Base-by-base conservation (phyloP, 2,797 vertebrate species). In the Aeoliscus strigatus region DNA sequence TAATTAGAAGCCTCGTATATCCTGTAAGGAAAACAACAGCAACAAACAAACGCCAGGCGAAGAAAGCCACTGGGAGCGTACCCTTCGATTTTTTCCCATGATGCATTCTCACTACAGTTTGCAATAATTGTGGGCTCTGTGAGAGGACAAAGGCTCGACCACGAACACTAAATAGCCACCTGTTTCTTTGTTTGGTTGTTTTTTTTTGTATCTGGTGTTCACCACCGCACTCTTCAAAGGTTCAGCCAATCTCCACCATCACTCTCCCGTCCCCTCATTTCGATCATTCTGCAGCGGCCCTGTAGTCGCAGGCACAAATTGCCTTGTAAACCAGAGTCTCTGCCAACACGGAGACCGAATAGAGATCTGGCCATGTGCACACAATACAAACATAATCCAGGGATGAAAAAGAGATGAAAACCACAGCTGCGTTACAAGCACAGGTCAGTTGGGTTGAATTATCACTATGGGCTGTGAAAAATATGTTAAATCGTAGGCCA, bases 1-100 rank as follows among this genome's bases (percentile, higher is more conserved):
- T 86, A 82, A 85, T 85, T 81, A 82, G 72, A 63, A 62, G 72
- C 53, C 40, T 72, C 43, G 14, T 49, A 59, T 77, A 81, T 75
- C 65, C 63, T 75, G 55, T 54, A 44, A 48, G 43, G 45, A 77
- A 81, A 73, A 71, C 44, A 73, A 51, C 35, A 59, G 43, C 23
- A 51, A 45, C 13, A 76, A 72, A 79, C 57, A 80, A 68, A 64
- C 50, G 63, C 48, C 23, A 23, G 16, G 38, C 40, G 27, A 39
- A 36, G 51, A 61, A 60, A 75, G 46, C 63, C 68, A 72, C 44
- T 29, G 62, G 57, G 70, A 79, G 40, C 6, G 2, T 16, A 66
- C 26, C 60, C 54, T 67, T 55, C 39, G 52, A 69, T 71, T 75
- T n/a, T n/a, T 14, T 61, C 60, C 66, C 43, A 66, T 58, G 63